phyloP scores from a whole-genome alignment of 2,797 vertebrate genomes.

The Microcaecilia unicolor region DNA sequence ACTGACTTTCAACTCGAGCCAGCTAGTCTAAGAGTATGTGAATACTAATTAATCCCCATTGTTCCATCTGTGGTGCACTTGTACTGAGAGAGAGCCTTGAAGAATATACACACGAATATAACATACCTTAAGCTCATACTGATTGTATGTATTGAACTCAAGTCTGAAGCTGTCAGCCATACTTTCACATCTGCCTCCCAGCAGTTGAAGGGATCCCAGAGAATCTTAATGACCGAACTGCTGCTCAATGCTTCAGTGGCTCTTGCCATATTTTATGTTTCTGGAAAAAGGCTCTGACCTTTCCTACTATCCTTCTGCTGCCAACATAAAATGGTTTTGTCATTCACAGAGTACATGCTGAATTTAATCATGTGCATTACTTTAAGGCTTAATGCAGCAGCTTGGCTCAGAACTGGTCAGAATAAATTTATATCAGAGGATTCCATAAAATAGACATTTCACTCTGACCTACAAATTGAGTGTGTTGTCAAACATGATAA shows the following conservation, averaged over 20 bases:
- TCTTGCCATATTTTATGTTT: constrained; percentile 17
- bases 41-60: constrained; percentile 10
- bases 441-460: no score
- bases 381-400: no score
- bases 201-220: constrained; percentile 22
- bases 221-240: constrained; percentile 25
- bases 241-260: constrained; percentile 21
- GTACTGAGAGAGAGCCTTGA: constrained; percentile 24
- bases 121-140: constrained; percentile 6
- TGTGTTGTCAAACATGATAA: no score
- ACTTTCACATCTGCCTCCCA: constrained; percentile 20
- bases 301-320: no score
- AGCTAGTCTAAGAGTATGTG: constrained; percentile 7
- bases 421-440: no score
- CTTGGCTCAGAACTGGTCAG: no score
- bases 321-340: no score
- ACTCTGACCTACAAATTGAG: no score
- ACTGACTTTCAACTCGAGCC: constrained; percentile 9
- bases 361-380: no score
- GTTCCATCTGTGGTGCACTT: constrained; percentile 6
- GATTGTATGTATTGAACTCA: constrained; percentile 25
- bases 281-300: no score
- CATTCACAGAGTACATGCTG: no score
- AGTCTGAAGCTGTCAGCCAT: constrained; percentile 15
- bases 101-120: constrained; percentile 29